Evolutionary conservation across 92 coral and sea anemone species (phyloP).

Genomic region (Epizoanthus fatuus): DNA sequence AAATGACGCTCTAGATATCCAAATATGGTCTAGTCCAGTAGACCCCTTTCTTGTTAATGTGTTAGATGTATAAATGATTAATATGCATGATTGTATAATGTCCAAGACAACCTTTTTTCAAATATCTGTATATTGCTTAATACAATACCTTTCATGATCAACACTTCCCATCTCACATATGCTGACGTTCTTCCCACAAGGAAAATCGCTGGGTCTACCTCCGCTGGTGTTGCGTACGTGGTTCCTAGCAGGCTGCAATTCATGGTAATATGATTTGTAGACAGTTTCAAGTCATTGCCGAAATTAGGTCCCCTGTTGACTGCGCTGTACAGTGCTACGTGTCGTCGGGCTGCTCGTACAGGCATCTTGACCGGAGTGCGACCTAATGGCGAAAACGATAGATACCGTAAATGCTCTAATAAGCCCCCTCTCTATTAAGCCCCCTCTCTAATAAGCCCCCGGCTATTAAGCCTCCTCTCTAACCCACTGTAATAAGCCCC

Average conservation of each 20-base stretch:
- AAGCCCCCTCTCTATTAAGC: no score
- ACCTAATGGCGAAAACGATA: background rate
- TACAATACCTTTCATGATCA: conserved; percentile 36
- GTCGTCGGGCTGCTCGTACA: conserved; percentile 1
- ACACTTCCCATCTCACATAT: background rate
- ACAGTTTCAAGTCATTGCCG: background rate
- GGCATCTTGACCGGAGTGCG: conserved; percentile 27
- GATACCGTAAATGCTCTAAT: no score
- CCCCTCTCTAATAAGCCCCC: no score
- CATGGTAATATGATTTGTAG: background rate
- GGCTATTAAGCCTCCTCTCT: no score
- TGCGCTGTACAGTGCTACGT: background rate
- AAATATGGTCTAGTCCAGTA: no score
- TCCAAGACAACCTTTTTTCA: no score
- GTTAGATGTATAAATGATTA: no score
- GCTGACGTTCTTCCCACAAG: background rate
- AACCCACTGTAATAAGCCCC: no score
- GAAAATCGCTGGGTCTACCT: background rate
- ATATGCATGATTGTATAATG: no score
- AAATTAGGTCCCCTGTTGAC: background rate
- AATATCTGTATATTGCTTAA: no score
- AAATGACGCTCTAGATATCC: no score
- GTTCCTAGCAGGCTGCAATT: background rate
- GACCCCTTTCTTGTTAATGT: no score
- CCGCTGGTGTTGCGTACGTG: conserved; percentile 10